phyloP scores from a whole-genome alignment of 2,113 vertebrate genomes.

The Aptenodytes forsteri region DNA sequence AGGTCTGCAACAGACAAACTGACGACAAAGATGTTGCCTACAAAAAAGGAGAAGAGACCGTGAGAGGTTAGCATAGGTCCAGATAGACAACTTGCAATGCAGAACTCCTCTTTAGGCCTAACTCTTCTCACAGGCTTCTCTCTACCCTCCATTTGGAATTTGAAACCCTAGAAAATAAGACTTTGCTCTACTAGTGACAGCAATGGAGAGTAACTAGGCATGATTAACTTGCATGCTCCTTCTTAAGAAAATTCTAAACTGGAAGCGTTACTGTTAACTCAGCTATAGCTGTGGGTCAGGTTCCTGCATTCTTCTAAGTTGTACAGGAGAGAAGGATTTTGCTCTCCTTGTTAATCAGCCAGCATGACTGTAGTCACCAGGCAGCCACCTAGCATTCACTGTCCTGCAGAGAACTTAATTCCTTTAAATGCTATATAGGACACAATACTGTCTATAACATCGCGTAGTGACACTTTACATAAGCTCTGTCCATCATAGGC shows the following conservation, averaged over 20 bases:
- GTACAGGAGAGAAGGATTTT: neutral
- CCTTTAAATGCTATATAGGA: neutral
- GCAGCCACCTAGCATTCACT: neutral
- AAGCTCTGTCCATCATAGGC: neutral
- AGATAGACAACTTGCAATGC: neutral
- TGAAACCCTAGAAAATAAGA: neutral
- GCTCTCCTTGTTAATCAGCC: neutral
- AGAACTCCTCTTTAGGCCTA: neutral
- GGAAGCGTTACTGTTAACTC: neutral
- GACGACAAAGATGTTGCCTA: constrained; percentile 87
- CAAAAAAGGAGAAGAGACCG: neutral
- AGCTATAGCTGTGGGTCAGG: neutral
- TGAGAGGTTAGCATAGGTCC: neutral
- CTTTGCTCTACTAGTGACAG: neutral
- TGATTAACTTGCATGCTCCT: neutral
- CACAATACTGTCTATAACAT: neutral
- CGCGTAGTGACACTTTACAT: neutral
- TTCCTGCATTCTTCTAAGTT: neutral
- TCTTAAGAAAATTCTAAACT: neutral
- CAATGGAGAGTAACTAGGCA: neutral
- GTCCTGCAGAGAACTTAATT: neutral
- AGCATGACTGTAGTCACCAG: neutral
- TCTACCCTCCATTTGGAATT: neutral
- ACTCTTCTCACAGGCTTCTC: neutral
- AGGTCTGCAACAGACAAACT: constrained; percentile 84